phyloP scores from a whole-genome alignment of 2,113 vertebrate species.

The Rhineura floridana region DNA sequence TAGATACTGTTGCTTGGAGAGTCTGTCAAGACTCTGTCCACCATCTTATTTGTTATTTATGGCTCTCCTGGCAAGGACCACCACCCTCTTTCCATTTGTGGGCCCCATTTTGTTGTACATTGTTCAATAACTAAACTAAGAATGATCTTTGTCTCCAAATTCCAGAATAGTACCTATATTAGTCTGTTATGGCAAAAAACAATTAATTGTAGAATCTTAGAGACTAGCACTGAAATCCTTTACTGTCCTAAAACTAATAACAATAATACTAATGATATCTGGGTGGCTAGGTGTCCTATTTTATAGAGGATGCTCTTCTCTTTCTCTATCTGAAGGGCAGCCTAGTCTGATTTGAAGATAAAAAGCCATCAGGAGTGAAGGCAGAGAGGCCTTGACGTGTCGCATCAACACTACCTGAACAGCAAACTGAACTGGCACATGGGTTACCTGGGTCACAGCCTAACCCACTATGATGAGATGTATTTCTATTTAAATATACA shows the following conservation, averaged over 20 bases:
- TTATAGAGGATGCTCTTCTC: no score
- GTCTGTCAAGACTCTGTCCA: neutral
- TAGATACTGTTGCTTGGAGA: slow-evolving; percentile 20
- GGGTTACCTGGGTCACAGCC: no score
- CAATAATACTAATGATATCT: neutral
- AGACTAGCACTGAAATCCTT: neutral
- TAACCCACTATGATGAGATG: no score
- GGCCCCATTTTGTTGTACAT: neutral
- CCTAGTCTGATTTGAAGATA: no score
- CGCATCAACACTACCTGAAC: no score
- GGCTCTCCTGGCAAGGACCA: neutral
- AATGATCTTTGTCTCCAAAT: neutral
- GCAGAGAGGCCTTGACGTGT: no score
- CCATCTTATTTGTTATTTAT: slow-evolving; percentile 28
- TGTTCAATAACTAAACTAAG: neutral
- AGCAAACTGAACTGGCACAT: no score
- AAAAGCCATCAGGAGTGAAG: no score
- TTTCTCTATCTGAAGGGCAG: no score
- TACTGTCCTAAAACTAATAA: neutral
- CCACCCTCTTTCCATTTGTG: neutral
- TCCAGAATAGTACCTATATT: neutral
- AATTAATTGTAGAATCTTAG: neutral
- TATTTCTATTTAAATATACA: no score
- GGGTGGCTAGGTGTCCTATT: no score
- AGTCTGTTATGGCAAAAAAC: neutral